Conservation (phyloP, 2,888 invertebrate genomes). For the Teleiodes luculella region DNA sequence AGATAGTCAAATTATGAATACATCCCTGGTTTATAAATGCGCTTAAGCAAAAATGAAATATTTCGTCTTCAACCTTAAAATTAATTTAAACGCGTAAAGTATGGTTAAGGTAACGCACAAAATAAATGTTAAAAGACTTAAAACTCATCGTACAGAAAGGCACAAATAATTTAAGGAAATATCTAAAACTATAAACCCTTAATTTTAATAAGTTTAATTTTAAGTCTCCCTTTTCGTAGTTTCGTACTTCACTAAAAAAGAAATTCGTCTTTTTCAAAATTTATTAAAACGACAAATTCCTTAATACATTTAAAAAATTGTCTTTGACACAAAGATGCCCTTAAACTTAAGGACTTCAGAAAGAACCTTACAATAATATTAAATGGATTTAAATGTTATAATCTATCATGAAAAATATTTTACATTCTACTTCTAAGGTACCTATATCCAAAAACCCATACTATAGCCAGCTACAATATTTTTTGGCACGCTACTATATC, state of each 20-base stretch:
- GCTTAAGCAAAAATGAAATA: constrained; percentile 7
- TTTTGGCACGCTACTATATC: constrained; percentile 63
- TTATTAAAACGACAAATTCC: background rate
- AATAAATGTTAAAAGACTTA: constrained; percentile 32
- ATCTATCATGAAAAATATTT: constrained; percentile 10
- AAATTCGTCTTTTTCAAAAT: background rate
- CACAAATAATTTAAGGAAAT: constrained; percentile 65
- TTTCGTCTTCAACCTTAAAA: constrained; percentile 18
- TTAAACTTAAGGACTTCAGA: background rate
- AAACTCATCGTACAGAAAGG: constrained; percentile 47
- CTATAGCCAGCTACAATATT: constrained; percentile 49
- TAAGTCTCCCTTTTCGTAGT: constrained; percentile 16
- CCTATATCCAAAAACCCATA: constrained; percentile 40
- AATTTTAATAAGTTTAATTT: constrained; percentile 13
- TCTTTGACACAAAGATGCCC: constrained; percentile 7
- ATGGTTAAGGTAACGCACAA: constrained; percentile 34
- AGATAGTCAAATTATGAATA: too few species aligned
- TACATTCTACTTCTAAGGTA: constrained; percentile 17
- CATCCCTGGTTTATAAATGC: background rate
- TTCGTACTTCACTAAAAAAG: background rate
- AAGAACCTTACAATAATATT: too few species aligned
- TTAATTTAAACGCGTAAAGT: constrained; percentile 16
- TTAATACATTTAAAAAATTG: background rate
- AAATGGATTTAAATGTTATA: constrained; percentile 7
- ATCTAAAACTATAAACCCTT: constrained; percentile 32